A percentile compares a stretch with the other conserved stretches of the same genome.
Conservation (phyloP, 2,888 invertebrate genomes). For the Dicycla oo region DNA sequence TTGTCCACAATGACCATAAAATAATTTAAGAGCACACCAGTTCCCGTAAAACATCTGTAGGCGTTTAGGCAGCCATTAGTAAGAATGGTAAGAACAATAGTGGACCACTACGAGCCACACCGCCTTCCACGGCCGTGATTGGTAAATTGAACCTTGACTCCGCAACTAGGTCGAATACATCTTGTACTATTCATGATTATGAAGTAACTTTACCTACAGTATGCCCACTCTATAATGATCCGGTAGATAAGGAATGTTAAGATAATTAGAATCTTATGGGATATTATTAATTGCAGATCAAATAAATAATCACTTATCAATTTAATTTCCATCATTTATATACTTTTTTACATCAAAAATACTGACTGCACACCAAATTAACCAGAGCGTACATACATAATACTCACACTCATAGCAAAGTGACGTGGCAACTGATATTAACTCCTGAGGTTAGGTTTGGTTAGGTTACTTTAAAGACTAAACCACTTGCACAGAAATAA, state of each 20-base stretch:
- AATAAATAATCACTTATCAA: no score
- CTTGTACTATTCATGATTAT: conserved; percentile 55
- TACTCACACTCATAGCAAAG: no score
- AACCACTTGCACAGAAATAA: no score
- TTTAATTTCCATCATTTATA: no score
- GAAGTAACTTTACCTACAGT: conserved; percentile 40
- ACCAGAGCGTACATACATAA: no score
- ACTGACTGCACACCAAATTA: no score
- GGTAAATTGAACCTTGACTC: conserved; percentile 64
- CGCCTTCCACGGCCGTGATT: conserved; percentile 46
- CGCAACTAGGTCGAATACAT: conserved; percentile 59
- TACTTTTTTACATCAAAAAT: no score
- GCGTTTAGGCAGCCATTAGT: conserved; percentile 30
- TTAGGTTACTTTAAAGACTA: no score
- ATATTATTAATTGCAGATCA: no score
- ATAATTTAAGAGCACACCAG: conserved; percentile 30
- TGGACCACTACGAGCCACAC: conserved; percentile 34
- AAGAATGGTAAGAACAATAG: conserved; percentile 55
- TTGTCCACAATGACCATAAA: conserved; percentile 28
- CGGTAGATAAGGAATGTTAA: neutral
- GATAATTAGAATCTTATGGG: neutral
- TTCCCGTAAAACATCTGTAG: conserved; percentile 34
- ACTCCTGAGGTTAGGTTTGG: no score
- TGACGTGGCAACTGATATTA: no score
- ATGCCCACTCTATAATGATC: conserved; percentile 38